Conservation (phyloP, 2,888 invertebrate genomes). For the Podabrus alpinus region DNA sequence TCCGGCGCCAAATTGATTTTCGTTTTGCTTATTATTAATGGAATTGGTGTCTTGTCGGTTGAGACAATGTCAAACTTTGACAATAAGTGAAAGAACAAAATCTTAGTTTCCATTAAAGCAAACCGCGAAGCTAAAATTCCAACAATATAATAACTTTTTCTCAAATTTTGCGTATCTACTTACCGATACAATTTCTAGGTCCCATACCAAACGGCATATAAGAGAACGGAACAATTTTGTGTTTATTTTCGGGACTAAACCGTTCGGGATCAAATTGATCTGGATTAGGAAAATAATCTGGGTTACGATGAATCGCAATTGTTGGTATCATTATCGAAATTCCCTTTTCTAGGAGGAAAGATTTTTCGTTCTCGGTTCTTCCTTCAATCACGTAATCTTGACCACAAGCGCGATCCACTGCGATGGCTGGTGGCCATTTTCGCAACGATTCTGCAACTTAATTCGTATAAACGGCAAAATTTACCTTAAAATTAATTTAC, state of each 20-base stretch:
- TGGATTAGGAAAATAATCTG: conserved; percentile 60
- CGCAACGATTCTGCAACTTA: conserved; percentile 54
- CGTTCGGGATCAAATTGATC: conserved; percentile 58
- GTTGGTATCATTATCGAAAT: conserved; percentile 53
- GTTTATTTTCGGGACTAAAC: conserved; percentile 60
- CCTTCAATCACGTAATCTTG: conserved; percentile 52
- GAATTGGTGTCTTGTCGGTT: conserved; percentile 40
- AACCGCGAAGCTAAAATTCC: conserved; percentile 43
- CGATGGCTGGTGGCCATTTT: conserved; percentile 55
- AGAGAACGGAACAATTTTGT: conserved; percentile 56
- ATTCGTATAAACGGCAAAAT: not conserved
- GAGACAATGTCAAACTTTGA: conserved; percentile 40
- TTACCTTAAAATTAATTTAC: not conserved
- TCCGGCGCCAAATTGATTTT: conserved; percentile 36
- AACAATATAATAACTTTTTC: not conserved
- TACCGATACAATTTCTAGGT: conserved; percentile 29
- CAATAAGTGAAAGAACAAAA: conserved; percentile 40
- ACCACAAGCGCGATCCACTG: conserved; percentile 54
- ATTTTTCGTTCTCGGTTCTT: conserved; percentile 23
- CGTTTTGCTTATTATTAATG: conserved; percentile 35
- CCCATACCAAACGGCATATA: conserved; percentile 60
- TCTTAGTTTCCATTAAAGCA: conserved; percentile 32
- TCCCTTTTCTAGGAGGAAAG: not conserved
- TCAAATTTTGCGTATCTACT: not conserved
- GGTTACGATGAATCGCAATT: conserved; percentile 60